These are phyloP conservation scores for Luperina testacea DNA, from an alignment of 2,888 invertebrate species.

Conservation along the genomic window DNA sequence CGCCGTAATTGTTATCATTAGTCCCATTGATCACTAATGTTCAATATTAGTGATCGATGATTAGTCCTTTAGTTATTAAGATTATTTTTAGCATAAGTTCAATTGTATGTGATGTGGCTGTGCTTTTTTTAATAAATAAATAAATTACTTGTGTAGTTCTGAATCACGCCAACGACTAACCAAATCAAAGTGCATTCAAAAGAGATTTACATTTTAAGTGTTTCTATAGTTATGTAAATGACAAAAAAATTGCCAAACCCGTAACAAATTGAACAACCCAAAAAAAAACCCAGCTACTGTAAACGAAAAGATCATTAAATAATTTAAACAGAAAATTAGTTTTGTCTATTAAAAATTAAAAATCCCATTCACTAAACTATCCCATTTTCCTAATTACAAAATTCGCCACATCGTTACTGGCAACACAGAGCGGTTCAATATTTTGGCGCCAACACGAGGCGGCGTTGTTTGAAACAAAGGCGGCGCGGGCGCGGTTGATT, in stretches of 20 bases:
- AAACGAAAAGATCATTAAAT: constrained; percentile 12
- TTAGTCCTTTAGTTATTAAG: too few species aligned
- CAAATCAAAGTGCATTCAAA: background rate
- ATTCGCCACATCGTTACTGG: constrained; percentile 62
- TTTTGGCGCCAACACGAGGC: constrained; percentile 73
- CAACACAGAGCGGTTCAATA: constrained; percentile 39
- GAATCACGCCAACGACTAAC: too few species aligned
- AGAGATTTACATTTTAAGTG: background rate
- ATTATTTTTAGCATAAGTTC: too few species aligned
- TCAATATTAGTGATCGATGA: too few species aligned
- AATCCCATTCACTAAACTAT: constrained; percentile 17
- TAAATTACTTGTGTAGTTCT: background rate
- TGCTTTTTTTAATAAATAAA: background rate
- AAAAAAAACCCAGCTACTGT: background rate
- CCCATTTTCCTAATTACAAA: constrained; percentile 45
- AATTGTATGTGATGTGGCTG: too few species aligned
- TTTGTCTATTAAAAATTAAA: constrained; percentile 34
- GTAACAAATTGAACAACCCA: background rate
- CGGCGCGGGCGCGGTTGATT: constrained; percentile 79
- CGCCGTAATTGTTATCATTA: too few species aligned
- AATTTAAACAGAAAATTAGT: constrained; percentile 23
- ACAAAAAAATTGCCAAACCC: background rate
- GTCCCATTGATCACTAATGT: too few species aligned
- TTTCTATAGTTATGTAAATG: background rate
- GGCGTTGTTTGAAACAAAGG: constrained; percentile 80